phyloP scores from a whole-genome alignment of 2,797 vertebrate species.

The Typhlichthys subterraneus region DNA sequence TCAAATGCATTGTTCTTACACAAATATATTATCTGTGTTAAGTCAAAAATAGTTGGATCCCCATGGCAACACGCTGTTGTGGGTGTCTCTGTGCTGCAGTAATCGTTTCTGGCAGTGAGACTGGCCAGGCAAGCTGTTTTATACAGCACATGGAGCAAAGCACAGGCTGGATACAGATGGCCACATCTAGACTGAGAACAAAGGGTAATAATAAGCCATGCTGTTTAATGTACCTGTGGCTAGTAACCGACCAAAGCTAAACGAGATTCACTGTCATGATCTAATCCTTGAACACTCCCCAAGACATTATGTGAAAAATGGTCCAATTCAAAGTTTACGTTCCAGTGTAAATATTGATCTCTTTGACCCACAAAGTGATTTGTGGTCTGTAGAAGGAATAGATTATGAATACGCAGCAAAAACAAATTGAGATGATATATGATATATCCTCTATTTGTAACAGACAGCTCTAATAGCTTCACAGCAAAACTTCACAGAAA shows the following conservation, averaged over 20 bases:
- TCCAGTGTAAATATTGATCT: too few species aligned
- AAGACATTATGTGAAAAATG: not conserved
- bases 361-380: too few species aligned
- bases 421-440: too few species aligned
- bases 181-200: slow-evolving; percentile 16
- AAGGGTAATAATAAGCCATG: slow-evolving; percentile 12
- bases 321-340: not conserved
- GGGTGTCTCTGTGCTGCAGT: slow-evolving; percentile 21
- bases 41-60: slow-evolving; percentile 38
- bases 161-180: slow-evolving; percentile 19
- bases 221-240: too few species aligned
- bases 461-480: too few species aligned
- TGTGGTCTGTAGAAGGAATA: too few species aligned
- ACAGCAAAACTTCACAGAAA: too few species aligned
- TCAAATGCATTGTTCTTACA: slow-evolving; percentile 10
- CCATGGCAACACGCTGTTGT: slow-evolving; percentile 27
- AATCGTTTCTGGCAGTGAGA: slow-evolving; percentile 31
- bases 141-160: slow-evolving; percentile 21
- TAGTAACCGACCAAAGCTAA: too few species aligned
- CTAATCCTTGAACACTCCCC: not conserved
- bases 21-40: slow-evolving; percentile 22
- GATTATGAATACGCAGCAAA: too few species aligned
- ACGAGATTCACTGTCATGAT: not conserved
- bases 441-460: too few species aligned
- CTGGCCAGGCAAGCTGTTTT: slow-evolving; percentile 20